phyloP scores from a whole-genome alignment of 2,888 invertebrate species.

The Helobdella robusta region DNA sequence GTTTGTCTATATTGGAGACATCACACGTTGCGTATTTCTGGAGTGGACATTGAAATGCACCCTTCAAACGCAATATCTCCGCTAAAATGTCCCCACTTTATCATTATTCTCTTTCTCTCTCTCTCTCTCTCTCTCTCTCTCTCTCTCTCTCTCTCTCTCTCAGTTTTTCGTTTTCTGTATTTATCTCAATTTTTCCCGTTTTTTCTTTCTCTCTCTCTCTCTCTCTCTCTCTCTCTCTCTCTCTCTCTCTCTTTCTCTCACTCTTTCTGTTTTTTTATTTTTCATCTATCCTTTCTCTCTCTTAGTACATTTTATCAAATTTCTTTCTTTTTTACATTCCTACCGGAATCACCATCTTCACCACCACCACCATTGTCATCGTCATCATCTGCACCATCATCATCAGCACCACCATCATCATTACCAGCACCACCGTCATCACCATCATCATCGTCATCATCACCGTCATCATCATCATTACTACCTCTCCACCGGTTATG shows the following conservation, averaged over 20 bases:
- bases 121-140: constrained; percentile 15
- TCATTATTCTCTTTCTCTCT: constrained; percentile 1
- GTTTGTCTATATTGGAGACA: too few species aligned
- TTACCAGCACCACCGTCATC: constrained; percentile 9
- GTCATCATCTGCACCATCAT: too few species aligned
- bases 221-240: not conserved
- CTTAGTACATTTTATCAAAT: not conserved
- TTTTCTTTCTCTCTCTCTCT: not conserved
- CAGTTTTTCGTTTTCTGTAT: constrained; percentile 10
- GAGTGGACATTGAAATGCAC: too few species aligned
- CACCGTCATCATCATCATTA: constrained; percentile 2
- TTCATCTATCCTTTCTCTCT: not conserved
- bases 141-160: constrained; percentile 18
- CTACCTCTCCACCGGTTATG: not conserved
- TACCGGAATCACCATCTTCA: not conserved
- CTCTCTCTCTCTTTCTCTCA: not conserved
- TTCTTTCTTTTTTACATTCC: not conserved
- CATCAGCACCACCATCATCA: too few species aligned
- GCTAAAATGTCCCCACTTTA: not conserved
- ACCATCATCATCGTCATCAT: constrained; percentile 18
- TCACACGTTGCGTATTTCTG: too few species aligned
- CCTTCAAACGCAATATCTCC: too few species aligned
- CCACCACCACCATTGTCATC: constrained; percentile 12
- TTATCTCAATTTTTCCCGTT: constrained; percentile 19
- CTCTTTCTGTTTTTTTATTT: too few species aligned